Conservation (phyloP, 2,113 vertebrate genomes). For the Larimichthys polyactis region DNA sequence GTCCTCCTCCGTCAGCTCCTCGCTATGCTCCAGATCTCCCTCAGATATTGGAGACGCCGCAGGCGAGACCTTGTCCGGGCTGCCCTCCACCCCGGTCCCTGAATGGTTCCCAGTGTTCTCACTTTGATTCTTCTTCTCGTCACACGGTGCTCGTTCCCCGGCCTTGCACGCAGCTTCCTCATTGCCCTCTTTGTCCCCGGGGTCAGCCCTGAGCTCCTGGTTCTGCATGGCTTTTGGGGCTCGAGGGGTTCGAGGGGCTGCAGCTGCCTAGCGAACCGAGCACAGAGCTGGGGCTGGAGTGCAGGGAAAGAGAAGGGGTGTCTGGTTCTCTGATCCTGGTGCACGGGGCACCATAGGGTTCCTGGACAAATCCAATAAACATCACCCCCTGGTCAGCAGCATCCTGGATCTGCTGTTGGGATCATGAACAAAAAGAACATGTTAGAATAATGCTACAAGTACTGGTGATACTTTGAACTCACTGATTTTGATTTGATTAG, state of each 20-base stretch:
- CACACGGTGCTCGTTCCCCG: conserved; percentile 22
- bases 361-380: conserved; percentile 94
- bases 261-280: conserved; percentile 78
- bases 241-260: conserved; percentile 74
- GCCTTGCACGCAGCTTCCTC: conserved; percentile 28
- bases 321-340: conserved; percentile 75
- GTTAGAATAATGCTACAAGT: background rate
- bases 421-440: conserved; percentile 32
- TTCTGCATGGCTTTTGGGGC: conserved; percentile 54
- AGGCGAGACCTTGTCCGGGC: conserved; percentile 32
- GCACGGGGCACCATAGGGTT: conserved; percentile 83
- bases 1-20: conserved; percentile 73
- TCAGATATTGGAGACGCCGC: conserved; percentile 58
- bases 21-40: conserved; percentile 45
- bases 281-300: conserved; percentile 86
- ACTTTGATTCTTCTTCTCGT: conserved; percentile 24
- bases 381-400: conserved; percentile 92
- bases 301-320: conserved; percentile 83
- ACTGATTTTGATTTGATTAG: background rate
- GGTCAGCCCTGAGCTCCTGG: background rate
- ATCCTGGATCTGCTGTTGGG: conserved; percentile 92
- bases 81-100: conserved; percentile 2
- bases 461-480: background rate
- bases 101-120: conserved; percentile 48
- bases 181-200: background rate